Evolutionary conservation across 1,140 invertebrate genomes (phyloP), one percentile per base, ranked within the genome.

Genomic region (Scaptomyza graminum): DNA sequence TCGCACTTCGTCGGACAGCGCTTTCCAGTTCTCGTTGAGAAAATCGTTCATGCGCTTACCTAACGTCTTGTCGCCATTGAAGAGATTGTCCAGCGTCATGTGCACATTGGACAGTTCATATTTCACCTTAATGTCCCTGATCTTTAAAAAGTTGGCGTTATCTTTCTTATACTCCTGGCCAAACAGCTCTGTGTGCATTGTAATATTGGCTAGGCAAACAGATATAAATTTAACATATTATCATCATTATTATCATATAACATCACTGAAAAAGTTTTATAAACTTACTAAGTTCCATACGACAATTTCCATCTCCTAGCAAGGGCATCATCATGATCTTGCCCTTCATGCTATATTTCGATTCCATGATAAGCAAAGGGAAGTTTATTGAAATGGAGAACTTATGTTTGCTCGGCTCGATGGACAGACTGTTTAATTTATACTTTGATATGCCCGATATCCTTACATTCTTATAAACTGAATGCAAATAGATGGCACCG

Each of bases 81-180:
- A 96, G 0, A 96, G 91, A 92, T 96, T 94, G 5, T 95, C 93
- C 5, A 96, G 91, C 56, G 94, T 90, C 55, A 96, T 92, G 5
- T 92, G 91, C 0, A 94, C 94, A 37, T 93, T 82, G 1, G 93
- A 94, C 7, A 95, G 92, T 9, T 94, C 92, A 71, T 95, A 95
- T 55, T 94, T 93, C 0, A 95, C 92, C 37, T 93, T 93, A 18
- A 96, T 93, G n/a, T 94, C 93, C 37, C 93, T 92, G 5, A 95
- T 93, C 39, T 93, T 93, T 31, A 94, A 93, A 74, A 94, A 94
- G 61, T 90, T 55, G 3, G 91, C 80, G 8, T 70, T 67, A 31
- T 91, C 66, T 57, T 93, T 92, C 9, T 90, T 71, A 15, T 94
- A 93, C 49, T 93, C 92, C 56, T 95, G 93, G 1, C 94, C 92